Base-by-base conservation (phyloP, 2,113 vertebrate genomes). In the Thinocorus orbignyianus region DNA sequence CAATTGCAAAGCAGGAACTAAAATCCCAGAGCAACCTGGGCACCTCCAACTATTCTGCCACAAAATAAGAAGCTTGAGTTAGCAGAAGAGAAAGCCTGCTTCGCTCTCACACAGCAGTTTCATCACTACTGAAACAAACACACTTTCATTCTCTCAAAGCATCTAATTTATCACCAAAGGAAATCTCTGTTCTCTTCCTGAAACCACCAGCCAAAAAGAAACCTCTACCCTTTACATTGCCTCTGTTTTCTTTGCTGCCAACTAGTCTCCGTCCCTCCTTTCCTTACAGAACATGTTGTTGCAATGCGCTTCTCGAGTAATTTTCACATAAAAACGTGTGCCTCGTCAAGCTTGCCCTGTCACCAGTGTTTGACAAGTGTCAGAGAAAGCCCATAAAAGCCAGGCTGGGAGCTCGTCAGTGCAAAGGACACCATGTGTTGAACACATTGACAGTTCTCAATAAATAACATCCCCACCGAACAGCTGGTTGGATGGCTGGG, bases 381-480 rank as follows among this genome's bases (percentile, higher is more conserved):
- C 94, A 93, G 66, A 89, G 78, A 79, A 89, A 69, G 5, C 24
- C 69, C 86, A 48, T 44, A 80, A 92, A 94, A 95, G 62, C 70
- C 81, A 82, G 66, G 49, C 92, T 54, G 62, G 2, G 44, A 87
- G 81, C 35, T 89, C 4, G 0, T 77, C 86, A 31, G 91, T n/a
- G 73, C 96, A 89, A 33, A 91, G 88, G 83, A 94, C 73, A 69
- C 77, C 95, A 94, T 95, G 88, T 97, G 95, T 89, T 86, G 91
- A 96, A 94, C 95, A 96, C 93, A 94, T 87, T 95, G 95, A 66
- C 88, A 93, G 88, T 7, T 58, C 81, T 79, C 93, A 94, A 93
- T 88, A 97, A 96, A 92, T 72, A 96, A 70, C 88, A 80, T 23
- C 86, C 61, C 92, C 81, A 93, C 52, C 39, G 88, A 96, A 60